phyloP scores from a whole-genome alignment of 1,140 invertebrate genomes.

The Bombus soroeensis region DNA sequence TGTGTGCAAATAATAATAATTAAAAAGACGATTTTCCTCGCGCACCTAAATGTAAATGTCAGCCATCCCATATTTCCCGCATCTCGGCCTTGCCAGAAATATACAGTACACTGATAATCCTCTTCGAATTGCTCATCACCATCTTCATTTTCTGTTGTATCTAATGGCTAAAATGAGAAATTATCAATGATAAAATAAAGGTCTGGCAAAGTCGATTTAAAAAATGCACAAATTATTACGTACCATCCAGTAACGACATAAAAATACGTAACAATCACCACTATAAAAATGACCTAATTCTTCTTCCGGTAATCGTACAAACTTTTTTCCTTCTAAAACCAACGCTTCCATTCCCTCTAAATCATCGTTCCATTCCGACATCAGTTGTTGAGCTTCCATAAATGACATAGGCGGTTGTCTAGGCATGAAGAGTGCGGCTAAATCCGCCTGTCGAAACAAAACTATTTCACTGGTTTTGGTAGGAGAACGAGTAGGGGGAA shows the following conservation, averaged over 20 bases:
- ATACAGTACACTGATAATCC: conserved; percentile 98
- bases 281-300: conserved; percentile 97
- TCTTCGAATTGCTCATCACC: conserved; percentile 90
- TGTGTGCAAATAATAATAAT: neutral
- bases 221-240: conserved; percentile 15
- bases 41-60: conserved; percentile 97
- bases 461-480: neutral
- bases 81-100: conserved; percentile 99
- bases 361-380: conserved; percentile 98
- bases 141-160: conserved; percentile 86
- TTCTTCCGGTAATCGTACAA: conserved; percentile 96
- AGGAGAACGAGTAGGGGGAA: neutral
- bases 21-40: neutral
- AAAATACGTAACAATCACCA: conserved; percentile 98
- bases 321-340: conserved; percentile 98
- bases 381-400: conserved; percentile 94
- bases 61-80: conserved; percentile 99
- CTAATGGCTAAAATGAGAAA: conserved; percentile 70
- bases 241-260: conserved; percentile 97
- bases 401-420: conserved; percentile 94
- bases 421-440: conserved; percentile 97
- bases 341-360: conserved; percentile 98
- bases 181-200: neutral
- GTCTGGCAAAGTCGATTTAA: neutral
- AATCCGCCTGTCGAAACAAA: conserved; percentile 87